Base-by-base conservation (phyloP, 2,797 vertebrate genomes). In the Channallabes apus region DNA sequence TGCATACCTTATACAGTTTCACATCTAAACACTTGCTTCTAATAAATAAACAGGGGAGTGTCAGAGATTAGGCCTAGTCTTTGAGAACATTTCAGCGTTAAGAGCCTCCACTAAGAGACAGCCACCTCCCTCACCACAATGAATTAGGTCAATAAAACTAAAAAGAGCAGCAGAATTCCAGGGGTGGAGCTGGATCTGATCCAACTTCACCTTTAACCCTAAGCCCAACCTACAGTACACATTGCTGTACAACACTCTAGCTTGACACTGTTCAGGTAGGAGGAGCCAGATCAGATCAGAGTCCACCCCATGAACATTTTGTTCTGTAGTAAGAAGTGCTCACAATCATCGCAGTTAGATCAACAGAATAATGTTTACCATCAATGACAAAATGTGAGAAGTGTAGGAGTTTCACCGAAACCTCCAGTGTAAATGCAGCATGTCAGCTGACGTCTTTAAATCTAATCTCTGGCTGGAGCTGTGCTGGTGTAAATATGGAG, bases 401-500 rank as follows among this genome's bases (percentile, higher is more conserved):
- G 22, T 3, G 15, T 41, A 22, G 51, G 51, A 54, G 51, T 54
- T 54, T 54, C 38, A 14, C 24, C 20, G 22, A 72, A 24, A 18
- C 27, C 29, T 7, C 14, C 56, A 2, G 3, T 38, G 29, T 3
- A 82, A 85, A 68, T 46, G 6, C n/a, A 32, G 12, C 77, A 8
- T 61, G 38, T 59, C 18, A 65, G 62, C 15, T 85, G 77, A 80
- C 64, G 65, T 81, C 71, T 73, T 77, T 72, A 24, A 38, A 64
- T 72, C 38, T 73, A 85, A 86, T 86, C 68, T 58, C 64, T 56
- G 46, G 71, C 58, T 68, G 82, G 67, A 4, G 32, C 5, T 62
- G 62, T 85, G 46, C 68, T 67, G 58, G 65, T 22, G 83, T 80
- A 62, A 86, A 82, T 83, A 83, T 46, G 65, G 81, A 29, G 78